Base-by-base conservation (phyloP, 92 coral and sea anemone genomes). In the Porites evermanni region DNA sequence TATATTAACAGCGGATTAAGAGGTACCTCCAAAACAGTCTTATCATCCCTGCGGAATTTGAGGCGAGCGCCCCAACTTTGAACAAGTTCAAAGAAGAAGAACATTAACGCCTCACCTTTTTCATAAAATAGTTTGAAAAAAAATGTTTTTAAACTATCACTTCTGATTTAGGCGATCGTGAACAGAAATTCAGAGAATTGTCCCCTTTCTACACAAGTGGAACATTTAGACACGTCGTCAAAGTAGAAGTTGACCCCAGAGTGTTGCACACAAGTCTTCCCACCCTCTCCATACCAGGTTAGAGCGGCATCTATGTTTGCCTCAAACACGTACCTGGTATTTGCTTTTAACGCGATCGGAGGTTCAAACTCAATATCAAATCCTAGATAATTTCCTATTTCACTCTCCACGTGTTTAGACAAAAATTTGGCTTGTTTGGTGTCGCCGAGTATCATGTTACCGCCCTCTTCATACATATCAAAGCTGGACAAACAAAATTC, bases 101-200 rank as follows among this genome's bases (percentile, higher is more conserved):
- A 29, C 0, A 29, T 29, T 29, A 2, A 29, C 0, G 0, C 0
- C 32, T 29, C 3, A 2, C 0, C 32, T 29, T 29, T 29, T 29
- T 29, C 32, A 29, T 29, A 29, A 29, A 29, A 29, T 2, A 29
- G 32, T 29, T 29, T 29, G 32, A 29, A 29, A 29, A 26, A 29
- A 29, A 29, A 29, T 29, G 32, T 2, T 29, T 29, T 29, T 29
- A 29, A 29, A 29, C 63, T 58, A 58, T 58, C 11, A 14, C 63
- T 58, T 58, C 63, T 10, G 2, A 54, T 54, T 13, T 54, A 54
- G 60, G 11, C 66, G n/a, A 51, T 6, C 19, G 77, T n/a, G 21
- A 73, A 73, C 13, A 50, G 60, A 52, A 76, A 14, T 12, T 76
- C 80, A 24, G 68, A 24, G 26, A 75, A 75, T 75, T 53, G 79